A percentile compares a stretch with the other conserved stretches of the same genome.
These are phyloP conservation scores for Microplitis demolitor DNA, from an alignment of 1,140 invertebrate species.

Conservation along the genomic window DNA sequence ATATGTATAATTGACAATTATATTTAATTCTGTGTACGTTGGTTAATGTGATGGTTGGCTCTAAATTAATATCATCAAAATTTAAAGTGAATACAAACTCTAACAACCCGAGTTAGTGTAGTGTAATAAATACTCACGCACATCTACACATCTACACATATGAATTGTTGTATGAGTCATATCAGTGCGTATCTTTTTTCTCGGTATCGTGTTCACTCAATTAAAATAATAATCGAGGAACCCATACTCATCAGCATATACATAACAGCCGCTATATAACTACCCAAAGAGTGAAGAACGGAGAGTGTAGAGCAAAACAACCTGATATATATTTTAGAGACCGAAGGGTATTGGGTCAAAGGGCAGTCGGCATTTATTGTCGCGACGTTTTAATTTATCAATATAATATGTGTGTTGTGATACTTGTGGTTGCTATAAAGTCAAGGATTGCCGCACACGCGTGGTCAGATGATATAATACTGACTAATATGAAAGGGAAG, in stretches of 20 bases:
- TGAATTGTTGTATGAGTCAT: slow-evolving; percentile 29
- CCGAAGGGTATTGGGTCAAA: slow-evolving; percentile 20
- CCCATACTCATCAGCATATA: slow-evolving; percentile 41
- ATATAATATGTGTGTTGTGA: background rate
- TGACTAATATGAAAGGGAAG: background rate
- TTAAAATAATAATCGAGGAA: slow-evolving; percentile 48
- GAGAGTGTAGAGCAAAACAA: background rate
- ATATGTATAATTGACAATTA: no score
- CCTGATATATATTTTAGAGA: background rate
- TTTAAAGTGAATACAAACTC: no score
- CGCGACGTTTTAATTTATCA: background rate
- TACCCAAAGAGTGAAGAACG: background rate
- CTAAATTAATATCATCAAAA: no score
- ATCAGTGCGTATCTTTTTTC: slow-evolving; percentile 42
- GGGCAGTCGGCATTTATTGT: slow-evolving; percentile 25
- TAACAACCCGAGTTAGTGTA: background rate
- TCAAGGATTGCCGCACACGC: background rate
- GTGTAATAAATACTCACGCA: background rate
- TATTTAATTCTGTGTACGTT: no score
- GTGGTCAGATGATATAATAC: background rate
- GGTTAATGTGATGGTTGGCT: no score
- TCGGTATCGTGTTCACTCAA: slow-evolving; percentile 46
- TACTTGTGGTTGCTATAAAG: background rate
- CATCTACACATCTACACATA: background rate
- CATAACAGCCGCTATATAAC: background rate